Base-by-base conservation (phyloP, 2,797 vertebrate genomes). In the Simalia tracyae region DNA sequence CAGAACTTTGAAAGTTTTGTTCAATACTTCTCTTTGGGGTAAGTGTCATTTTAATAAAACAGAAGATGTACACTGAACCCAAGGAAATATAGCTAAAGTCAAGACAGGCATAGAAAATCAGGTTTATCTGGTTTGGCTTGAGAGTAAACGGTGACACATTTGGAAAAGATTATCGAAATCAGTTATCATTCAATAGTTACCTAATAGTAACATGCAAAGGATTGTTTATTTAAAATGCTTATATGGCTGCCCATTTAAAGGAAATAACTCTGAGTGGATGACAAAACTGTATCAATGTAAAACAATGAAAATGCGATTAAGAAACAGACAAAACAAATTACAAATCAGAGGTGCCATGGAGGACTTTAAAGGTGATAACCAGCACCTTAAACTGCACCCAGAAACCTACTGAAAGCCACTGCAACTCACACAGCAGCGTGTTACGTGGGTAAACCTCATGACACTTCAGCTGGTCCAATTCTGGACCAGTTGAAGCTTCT, bases 41-140 rank as follows among this genome's bases (percentile, higher is more conserved):
- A 91, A 92, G 59, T 2, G 3, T 92, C 72, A 89, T 92, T 91
- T 85, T 93, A 91, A 92, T 72, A 91, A 93, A 92, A 54, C 84
- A 92, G 66, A 68, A 90, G 31, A 91, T 84, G 89, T 64, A 87
- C 1, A 93, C 50, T 85, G 91, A 90, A 72, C 64, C 36, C 5
- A 72, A 88, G 3, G 56, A 84, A 26, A 90, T 87, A 90, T 90
- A 89, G 36, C 59, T 66, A 76, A 10, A 15, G 11, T 50, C 19
- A 93, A 4, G 19, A 60, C 22, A 72, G 56, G 66, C n/a, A 68
- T 68, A 28, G 50, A 86, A 61, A 63, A 10, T n/a, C 12, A 87
- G 28, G 85, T 64, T 90, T 90, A 68, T 90, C 24, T 56, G 66
- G 66, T 84, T 87, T 31, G 50, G 46, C 26, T 90, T 87, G 31